Base-by-base conservation (phyloP, 2,888 invertebrate species). In the Amblyjoppa fuscipennis region DNA sequence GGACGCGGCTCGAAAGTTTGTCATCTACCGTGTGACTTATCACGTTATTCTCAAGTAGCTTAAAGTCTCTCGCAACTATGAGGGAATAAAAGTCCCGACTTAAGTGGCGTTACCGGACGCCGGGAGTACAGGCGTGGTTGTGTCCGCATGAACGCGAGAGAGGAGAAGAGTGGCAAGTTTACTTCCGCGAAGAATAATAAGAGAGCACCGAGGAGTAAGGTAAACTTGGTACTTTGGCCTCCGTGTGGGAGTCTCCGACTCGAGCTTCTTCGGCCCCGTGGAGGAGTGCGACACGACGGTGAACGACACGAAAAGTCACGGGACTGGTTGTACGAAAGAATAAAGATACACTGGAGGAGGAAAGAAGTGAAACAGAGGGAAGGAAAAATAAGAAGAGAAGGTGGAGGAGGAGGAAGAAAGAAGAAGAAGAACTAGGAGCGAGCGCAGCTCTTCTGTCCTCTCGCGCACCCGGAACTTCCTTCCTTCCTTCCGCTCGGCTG, bases 401-500 rank as follows among this genome's bases (percentile, higher is more conserved):
- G 85, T 87, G 87, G 81, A 81, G 69, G 75, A 83, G 81, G 88
- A 84, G 74, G 79, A 87, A 71, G 81, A 85, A 70, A 69, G 76
- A 84, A 78, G 87, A 87, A 75, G 71, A 70, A 87, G 73, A 90
- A 91, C 90, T 90, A 70, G 76, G 56, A 76, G 88, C 85, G 87
- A 89, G 88, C 88, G 90, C 89, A 90, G 87, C 91, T 90, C 88
- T 88, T 87, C 81, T 90, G 91, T 91, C 92, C 90, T 91, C 81
- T 81, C 78, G 77, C 91, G 90, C 91, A 90, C 90, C 80, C 91
- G 92, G 92, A 92, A 92, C 92, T 93, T 92, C 91, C 90, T 92
- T 91, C 92, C 93, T 93, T 93, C 93, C 93, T 93, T 93, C 93
- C 93, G 93, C 88, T 89, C 66, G 76, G 88, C 92, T 93, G 94